Base-by-base conservation (phyloP, 2,113 vertebrate genomes). In the Syrmaticus mikado region DNA sequence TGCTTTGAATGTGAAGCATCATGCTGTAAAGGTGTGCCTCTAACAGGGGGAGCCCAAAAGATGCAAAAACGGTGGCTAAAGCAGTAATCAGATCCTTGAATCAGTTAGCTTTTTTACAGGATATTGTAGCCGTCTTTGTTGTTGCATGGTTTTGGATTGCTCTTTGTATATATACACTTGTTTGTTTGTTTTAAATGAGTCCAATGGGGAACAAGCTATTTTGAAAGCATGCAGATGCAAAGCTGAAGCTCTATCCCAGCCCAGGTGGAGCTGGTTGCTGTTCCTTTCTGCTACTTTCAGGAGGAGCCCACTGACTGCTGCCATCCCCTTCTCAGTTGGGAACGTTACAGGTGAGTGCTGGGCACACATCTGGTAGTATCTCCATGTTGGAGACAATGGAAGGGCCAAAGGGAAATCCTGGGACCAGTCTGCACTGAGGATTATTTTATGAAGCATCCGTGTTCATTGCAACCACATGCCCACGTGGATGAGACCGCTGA, bases 381-480 rank as follows among this genome's bases (percentile, higher is more conserved):
- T 78, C 41, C 0, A 0, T 41, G 48, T 62, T 79, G 71, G 27
- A 45, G 41, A 16, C 53, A 27, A 41, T 65, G 13, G 43, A 22
- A 62, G 80, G 61, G 70, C 34, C 55, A 60, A 8, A 81, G 68
- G n/a, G 13, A 58, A 65, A 57, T 27, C 67, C 25, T 30, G 32
- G 41, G 40, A 30, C 38, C 60, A 8, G 3, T 28, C 55, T 73
- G 71, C 50, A 53, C 32, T 50, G 78, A 64, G 82, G 79, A 22
- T 60, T 55, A 11, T 38, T 77, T 89, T 72, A 66, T 62, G n/a
- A 66, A 89, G 22, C 50, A 40, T n/a, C 67, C 16, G 0, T 19
- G n/a, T 53, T 90, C 66, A 22, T 34, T 25, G 18, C 30, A 79
- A 16, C 58, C 32, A 13, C 0, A 1, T 52, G 57, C 28, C 65